Base-by-base conservation (phyloP, 2,797 vertebrate genomes). In the Periparus ater region DNA sequence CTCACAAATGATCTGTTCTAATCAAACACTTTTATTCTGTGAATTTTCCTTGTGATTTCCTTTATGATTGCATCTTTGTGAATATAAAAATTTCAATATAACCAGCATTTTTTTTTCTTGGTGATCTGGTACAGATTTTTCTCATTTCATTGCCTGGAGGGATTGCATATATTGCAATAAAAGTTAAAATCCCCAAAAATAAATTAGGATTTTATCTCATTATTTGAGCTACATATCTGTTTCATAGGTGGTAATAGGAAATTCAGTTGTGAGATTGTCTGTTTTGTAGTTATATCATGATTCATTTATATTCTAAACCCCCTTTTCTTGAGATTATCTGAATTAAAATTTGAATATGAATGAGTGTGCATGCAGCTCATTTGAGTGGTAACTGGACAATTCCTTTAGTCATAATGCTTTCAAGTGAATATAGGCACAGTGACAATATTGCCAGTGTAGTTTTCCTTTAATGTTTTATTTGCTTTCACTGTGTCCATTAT, bases 121-220 rank as follows among this genome's bases (percentile, higher is more conserved):
- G 11, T 42, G 26, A 21, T 44, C 3, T 62, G 54, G 38, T 62
- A 48, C 44, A 44, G 34, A 32, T 50, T 79, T 84, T 83, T 83
- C 23, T 70, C 17, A 36, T 65, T 91, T 84, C 3, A 17, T 61
- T 54, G 20, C 29, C n/a, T 36, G 34, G 62, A 68, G 21, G 36
- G 26, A 40, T 65, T 13, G 34, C 6, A 17, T 71, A 5, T 68
- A 17, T 85, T 81, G 20, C 12, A 60, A 23, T 68, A 23, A 9
- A 79, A 80, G n/a, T 50, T 42, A 50, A 80, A 61, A 23, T 0
- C 1, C 4, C 4, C 0, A 1, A 29, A 48, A 47, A 1, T 19
- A 45, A 85, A 17, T 50, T 51, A 51, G 51, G 29, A 6, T 2
- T 63, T 8, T 58, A 45, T 72, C 18, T 51, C 4, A 16, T 71